A percentile compares a stretch with the other conserved stretches of the same genome.
Conservation (phyloP, 30 jellyfish, hydroid and myxozoan species). For the Rhopilema esculentum region DNA sequence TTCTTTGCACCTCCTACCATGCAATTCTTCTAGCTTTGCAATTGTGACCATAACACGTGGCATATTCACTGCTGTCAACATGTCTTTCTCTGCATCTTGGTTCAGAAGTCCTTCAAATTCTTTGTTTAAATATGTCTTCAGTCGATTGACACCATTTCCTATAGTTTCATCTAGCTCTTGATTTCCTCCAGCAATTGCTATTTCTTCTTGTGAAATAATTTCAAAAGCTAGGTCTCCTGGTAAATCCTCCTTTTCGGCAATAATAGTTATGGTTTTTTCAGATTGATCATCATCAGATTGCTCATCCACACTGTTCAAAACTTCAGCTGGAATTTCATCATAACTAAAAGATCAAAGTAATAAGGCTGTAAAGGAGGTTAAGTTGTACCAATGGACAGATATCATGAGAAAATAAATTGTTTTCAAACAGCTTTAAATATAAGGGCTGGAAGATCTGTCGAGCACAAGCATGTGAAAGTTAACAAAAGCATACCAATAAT, state of each 20-base stretch:
- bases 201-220: not conserved
- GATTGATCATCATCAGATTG: not conserved
- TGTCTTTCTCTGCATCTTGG: not conserved
- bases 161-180: not conserved
- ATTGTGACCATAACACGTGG: constrained; percentile 5
- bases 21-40: not conserved
- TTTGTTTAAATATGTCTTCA: not conserved
- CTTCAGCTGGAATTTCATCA: not conserved
- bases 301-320: not conserved
- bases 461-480: too few relatives aligned
- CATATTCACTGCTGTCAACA: not conserved
- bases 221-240: not conserved
- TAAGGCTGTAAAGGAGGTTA: too few relatives aligned
- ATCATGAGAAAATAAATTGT: too few relatives aligned
- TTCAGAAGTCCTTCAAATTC: not conserved
- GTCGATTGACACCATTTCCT: too few relatives aligned
- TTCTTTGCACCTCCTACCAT: not conserved
- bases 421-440: too few relatives aligned
- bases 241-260: not conserved
- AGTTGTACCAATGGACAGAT: too few relatives aligned
- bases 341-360: not conserved
- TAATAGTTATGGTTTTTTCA: not conserved
- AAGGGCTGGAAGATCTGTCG: too few relatives aligned
- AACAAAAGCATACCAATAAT: too few relatives aligned
- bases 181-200: not conserved